Conservation (phyloP, 2,797 vertebrate species). For the Tauraco hartlaubi region DNA sequence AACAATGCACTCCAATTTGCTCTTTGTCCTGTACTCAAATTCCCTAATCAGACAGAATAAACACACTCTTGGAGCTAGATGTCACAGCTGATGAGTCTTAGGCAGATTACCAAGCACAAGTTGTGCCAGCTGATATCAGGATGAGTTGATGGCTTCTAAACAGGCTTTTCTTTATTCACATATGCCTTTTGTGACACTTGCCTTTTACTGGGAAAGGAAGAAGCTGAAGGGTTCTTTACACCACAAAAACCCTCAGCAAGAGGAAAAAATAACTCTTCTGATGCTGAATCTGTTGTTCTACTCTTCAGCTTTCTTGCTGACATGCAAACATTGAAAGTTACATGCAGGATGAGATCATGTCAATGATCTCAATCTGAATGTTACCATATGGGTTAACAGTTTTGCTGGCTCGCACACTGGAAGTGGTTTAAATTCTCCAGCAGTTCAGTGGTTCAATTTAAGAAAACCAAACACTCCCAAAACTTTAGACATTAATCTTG, state of each 20-base stretch:
- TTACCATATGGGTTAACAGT: constrained; percentile 48
- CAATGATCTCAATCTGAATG: constrained; percentile 49
- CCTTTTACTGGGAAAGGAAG: neutral
- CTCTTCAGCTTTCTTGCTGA: constrained; percentile 17
- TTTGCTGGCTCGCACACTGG: neutral
- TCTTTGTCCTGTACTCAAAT: neutral
- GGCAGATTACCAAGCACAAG: neutral
- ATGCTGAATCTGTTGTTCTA: neutral
- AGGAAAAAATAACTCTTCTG: neutral
- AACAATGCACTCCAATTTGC: neutral
- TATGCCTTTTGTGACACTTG: neutral
- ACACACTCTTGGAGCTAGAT: neutral
- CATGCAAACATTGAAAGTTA: neutral
- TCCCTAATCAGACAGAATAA: neutral
- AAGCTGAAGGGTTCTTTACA: neutral
- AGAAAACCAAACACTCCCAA: neutral
- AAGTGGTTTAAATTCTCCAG: constrained; percentile 42
- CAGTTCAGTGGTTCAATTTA: constrained; percentile 14
- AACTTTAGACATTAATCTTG: neutral
- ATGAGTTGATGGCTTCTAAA: neutral
- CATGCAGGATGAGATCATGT: constrained; percentile 43
- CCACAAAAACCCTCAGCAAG: neutral
- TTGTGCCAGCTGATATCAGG: neutral
- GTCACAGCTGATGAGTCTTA: neutral
- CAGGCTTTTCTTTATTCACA: neutral